Conservation (phyloP, 2,113 vertebrate species). For the Nothobranchius furzeri region DNA sequence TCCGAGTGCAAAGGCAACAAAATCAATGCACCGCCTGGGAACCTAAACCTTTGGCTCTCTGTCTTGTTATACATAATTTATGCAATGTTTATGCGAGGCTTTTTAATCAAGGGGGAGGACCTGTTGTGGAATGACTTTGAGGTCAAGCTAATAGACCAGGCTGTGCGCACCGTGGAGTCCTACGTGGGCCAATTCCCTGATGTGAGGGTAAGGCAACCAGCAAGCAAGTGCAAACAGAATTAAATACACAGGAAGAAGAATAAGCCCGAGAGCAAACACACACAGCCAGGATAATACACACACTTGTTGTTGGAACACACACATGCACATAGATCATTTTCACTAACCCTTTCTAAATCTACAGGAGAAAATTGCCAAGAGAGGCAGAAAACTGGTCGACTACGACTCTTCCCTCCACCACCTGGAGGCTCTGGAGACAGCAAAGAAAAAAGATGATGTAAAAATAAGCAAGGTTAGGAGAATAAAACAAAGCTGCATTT, state of each 20-base stretch:
- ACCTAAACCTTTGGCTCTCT: not conserved
- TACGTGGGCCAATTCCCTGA: slow-evolving; percentile 91
- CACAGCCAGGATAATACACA: slow-evolving; percentile 3
- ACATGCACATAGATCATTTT: not conserved
- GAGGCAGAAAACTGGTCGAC: slow-evolving; percentile 91
- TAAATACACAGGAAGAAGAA: slow-evolving; percentile 8
- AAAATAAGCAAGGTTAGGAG: slow-evolving; percentile 87
- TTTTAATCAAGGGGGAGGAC: slow-evolving; percentile 85
- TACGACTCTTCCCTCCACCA: slow-evolving; percentile 91
- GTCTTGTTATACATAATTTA: slow-evolving; percentile 43
- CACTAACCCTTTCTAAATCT: slow-evolving; percentile 6
- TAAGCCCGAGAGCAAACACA: slow-evolving; percentile 27
- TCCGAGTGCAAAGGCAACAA: slow-evolving; percentile 4
- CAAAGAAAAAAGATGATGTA: slow-evolving; percentile 92
- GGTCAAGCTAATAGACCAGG: slow-evolving; percentile 88
- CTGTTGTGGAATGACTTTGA: slow-evolving; percentile 95
- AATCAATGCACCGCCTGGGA: slow-evolving; percentile 2
- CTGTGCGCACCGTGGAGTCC: slow-evolving; percentile 87
- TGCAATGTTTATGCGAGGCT: slow-evolving; percentile 11
- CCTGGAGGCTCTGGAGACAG: slow-evolving; percentile 85
- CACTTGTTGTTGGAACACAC: not conserved
- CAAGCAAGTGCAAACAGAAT: slow-evolving; percentile 4
- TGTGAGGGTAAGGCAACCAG: slow-evolving; percentile 78
- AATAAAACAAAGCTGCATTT: not conserved
- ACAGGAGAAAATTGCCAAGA: slow-evolving; percentile 90